Percentiles rank a stretch among this genome's conserved stretches.
These are phyloP conservation scores for Nesogale talazaci DNA, from an alignment of 2,113 vertebrate genomes.

Conservation along the genomic window DNA sequence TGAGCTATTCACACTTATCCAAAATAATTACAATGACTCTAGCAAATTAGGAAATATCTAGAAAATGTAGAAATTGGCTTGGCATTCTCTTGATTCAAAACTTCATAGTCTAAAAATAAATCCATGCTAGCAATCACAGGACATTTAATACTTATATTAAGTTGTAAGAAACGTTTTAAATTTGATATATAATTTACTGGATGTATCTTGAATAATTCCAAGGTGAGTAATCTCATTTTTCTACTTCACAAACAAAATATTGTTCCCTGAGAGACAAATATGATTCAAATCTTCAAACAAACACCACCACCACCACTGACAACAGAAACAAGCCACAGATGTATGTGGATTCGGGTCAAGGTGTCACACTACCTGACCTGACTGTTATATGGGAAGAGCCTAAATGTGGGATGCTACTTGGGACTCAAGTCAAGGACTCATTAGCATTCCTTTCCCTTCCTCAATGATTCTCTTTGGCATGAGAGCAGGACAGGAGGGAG, in stretches of 20 bases:
- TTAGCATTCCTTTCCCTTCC: no score
- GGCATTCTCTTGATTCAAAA: constrained; percentile 40
- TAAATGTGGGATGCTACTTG: not conserved
- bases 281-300: not conserved
- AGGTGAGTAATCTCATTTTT: not conserved
- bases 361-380: not conserved
- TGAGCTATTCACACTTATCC: constrained; percentile 49
- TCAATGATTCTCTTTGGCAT: not conserved
- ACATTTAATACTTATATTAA: constrained; percentile 13
- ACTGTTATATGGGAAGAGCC: not conserved
- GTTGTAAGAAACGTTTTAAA: constrained; percentile 11
- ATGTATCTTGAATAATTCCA: constrained; percentile 50
- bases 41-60: constrained; percentile 51
- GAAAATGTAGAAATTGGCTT: constrained; percentile 11
- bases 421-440: not conserved
- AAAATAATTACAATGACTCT: constrained; percentile 41
- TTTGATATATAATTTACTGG: not conserved
- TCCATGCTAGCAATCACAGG: not conserved
- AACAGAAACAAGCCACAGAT: not conserved
- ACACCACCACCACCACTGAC: not conserved
- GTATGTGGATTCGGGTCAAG: not conserved
- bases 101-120: constrained; percentile 43
- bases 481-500: not conserved
- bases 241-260: constrained; percentile 20
- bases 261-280: not conserved